phyloP scores from a whole-genome alignment of 2,797 vertebrate genomes.

The Oryzias dopingdopingensis region DNA sequence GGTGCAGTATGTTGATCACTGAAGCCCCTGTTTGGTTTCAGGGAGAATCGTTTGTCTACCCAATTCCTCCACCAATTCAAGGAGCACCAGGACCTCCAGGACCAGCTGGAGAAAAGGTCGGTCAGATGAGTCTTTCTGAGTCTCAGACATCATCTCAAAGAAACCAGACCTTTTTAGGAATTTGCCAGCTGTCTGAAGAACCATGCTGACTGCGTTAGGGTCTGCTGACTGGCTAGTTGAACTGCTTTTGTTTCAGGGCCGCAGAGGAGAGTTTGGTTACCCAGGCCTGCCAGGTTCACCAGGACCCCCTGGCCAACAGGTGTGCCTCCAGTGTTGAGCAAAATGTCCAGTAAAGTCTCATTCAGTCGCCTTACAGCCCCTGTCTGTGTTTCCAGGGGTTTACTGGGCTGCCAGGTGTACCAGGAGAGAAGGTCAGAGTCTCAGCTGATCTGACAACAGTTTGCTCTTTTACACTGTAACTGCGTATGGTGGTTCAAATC shows the following conservation, averaged over 20 bases:
- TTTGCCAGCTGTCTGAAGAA: too few species aligned
- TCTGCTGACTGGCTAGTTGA: too few species aligned
- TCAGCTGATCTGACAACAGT: background rate
- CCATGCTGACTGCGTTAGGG: too few species aligned
- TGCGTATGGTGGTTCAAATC: too few species aligned
- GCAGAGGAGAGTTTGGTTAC: slow-evolving; percentile 50
- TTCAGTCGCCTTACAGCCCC: background rate
- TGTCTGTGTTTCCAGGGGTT: slow-evolving; percentile 54
- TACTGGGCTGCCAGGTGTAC: slow-evolving; percentile 52
- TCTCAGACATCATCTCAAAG: background rate
- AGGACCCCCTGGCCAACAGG: slow-evolving; percentile 50
- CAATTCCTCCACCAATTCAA: slow-evolving; percentile 1
- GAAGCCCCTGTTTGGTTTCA: slow-evolving; percentile 21
- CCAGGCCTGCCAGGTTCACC: slow-evolving; percentile 39
- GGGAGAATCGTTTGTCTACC: slow-evolving; percentile 45
- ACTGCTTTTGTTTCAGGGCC: background rate
- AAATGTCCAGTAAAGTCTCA: background rate
- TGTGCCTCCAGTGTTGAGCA: slow-evolving; percentile 11
- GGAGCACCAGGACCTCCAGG: slow-evolving; percentile 57
- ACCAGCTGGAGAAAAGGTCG: slow-evolving; percentile 50
- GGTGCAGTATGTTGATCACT: background rate
- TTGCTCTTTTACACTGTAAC: background rate
- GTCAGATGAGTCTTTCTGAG: background rate
- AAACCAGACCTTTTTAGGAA: too few species aligned
- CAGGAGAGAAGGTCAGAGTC: slow-evolving; percentile 74